phyloP scores from a whole-genome alignment of 37 sponge, comb jelly and placozoan species.

The Cliona cf. orientalis region DNA sequence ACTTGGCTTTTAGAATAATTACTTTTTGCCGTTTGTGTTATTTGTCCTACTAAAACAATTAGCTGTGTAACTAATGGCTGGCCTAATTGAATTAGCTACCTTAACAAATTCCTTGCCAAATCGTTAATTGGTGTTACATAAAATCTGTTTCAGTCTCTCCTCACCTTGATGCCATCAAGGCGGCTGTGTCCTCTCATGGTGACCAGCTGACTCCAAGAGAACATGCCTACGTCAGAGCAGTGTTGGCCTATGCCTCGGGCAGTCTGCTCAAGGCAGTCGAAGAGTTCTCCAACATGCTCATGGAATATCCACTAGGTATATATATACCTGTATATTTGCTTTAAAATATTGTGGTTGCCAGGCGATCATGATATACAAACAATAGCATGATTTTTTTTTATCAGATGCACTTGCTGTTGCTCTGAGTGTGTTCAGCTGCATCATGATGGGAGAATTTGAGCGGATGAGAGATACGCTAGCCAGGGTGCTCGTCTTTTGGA shows the following conservation, averaged over 20 bases:
- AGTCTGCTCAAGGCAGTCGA: conserved; percentile 26
- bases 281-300: conserved; percentile 11
- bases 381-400: neutral
- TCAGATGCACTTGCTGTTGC: conserved; percentile 37
- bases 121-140: neutral
- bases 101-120: too few relatives aligned
- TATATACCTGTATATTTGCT: neutral
- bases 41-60: too few relatives aligned
- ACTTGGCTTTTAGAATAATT: too few relatives aligned
- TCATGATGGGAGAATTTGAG: conserved; percentile 40
- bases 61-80: too few relatives aligned
- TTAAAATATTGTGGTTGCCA: too few relatives aligned
- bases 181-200: neutral
- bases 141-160: neutral
- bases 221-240: conserved; percentile 28
- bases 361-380: too few relatives aligned
- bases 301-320: conserved; percentile 12
- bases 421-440: conserved; percentile 8
- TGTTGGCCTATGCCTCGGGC: conserved; percentile 31
- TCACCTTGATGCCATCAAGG: conserved; percentile 4
- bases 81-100: too few relatives aligned
- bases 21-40: too few relatives aligned
- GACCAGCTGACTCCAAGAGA: conserved; percentile 28
- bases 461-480: conserved; percentile 46
- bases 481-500: conserved; percentile 39